Evolutionary conservation across 2,888 invertebrate genomes (phyloP).

Genomic region (Microplitis deprimator): DNA sequence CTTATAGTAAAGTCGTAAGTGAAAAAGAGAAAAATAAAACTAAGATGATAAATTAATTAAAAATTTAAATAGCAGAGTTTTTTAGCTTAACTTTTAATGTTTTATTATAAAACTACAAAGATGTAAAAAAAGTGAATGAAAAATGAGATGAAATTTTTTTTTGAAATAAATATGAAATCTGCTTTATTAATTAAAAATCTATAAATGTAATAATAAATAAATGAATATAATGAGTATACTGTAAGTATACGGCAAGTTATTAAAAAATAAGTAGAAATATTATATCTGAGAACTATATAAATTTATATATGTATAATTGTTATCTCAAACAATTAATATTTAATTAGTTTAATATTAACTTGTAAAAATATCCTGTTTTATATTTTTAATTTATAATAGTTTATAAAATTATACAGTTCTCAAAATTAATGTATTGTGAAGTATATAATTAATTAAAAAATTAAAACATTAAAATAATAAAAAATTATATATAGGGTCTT

Average conservation of each 20-base stretch:
- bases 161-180: constrained; percentile 46
- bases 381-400: neutral
- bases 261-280: constrained; percentile 16
- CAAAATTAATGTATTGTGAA: constrained; percentile 51
- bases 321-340: neutral
- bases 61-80: constrained; percentile 21
- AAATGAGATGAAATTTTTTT: neutral
- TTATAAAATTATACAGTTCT: constrained; percentile 49
- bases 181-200: constrained; percentile 48
- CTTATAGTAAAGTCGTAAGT: constrained; percentile 54
- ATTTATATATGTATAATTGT: neutral
- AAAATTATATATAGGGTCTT: constrained; percentile 50
- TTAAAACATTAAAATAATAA: constrained; percentile 18
- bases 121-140: constrained; percentile 2
- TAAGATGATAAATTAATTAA: constrained; percentile 36
- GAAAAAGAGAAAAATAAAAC: constrained; percentile 37
- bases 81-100: constrained; percentile 40
- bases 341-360: neutral
- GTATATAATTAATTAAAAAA: neutral
- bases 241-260: constrained; percentile 47
- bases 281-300: neutral
- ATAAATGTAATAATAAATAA: neutral
- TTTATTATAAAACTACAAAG: neutral
- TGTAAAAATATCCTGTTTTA: neutral
- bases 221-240: constrained; percentile 45